Base-by-base conservation (phyloP, 2,888 invertebrate genomes). In the Cerastoderma edule region DNA sequence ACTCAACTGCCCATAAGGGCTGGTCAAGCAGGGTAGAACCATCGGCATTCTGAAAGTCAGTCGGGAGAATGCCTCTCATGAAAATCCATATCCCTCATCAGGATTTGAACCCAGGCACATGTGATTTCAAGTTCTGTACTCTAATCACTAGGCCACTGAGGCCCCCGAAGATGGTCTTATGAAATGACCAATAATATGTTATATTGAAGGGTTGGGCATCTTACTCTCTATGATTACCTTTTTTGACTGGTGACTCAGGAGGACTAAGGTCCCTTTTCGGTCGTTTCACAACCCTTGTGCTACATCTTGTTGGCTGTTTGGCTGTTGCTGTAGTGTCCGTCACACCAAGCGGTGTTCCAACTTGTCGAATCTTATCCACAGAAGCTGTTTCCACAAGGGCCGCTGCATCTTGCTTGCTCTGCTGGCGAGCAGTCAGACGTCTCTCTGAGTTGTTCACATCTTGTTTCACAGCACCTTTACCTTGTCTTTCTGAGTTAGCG, bases 231-330 rank as follows among this genome's bases (percentile, higher is more conserved):
- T 10, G 39, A 13, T 16, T 10, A 65, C 66, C 74, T 80, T 88
- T 88, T 69, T 88, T 88, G 1, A 78, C 84, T 16, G 88, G 88
- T 13, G 88, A 88, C 32, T 83, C 84, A 3, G 86, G 84, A 16
- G 88, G 88, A 56, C 88, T 88, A 4, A 84, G 60, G 70, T 88
- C 87, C 56, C 87, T 76, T 64, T 80, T 81, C 16, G 85, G 83
- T 70, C 83, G 80, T 67, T 85, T 87, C 13, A 87, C 83, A 30
- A 86, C 78, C 66, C 88, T 78, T 0, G 83, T 83, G 56, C 86
- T 86, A n/a, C 84, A 86, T 53, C 88, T 69, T 24, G 85, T 87
- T 27, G 84, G 81, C 53, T 78, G 77, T 54, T 74, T 78, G 1
- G 50, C 71, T 22, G 57, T 53, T 0, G 72, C 22, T 32, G 70